Conservation (phyloP, 1,140 invertebrate species). For the Lepidurus apus region DNA sequence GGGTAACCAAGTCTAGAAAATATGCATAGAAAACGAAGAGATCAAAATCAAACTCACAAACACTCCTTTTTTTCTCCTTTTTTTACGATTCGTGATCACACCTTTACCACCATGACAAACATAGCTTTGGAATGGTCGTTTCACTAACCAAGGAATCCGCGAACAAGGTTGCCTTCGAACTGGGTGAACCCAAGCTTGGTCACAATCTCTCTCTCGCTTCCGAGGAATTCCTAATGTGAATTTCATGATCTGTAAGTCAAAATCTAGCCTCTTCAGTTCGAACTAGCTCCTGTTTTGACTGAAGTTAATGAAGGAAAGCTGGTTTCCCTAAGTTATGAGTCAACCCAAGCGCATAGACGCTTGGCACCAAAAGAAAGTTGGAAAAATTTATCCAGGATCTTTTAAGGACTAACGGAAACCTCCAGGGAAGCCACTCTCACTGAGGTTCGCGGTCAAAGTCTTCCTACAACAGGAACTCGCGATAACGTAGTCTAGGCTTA, state of each 20-base stretch:
- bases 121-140: background rate
- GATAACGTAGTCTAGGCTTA: background rate
- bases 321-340: background rate
- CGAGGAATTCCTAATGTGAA: background rate
- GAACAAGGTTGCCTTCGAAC: background rate
- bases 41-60: background rate
- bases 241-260: background rate
- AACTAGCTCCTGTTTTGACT: too few relatives aligned
- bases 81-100: background rate
- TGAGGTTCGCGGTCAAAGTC: background rate
- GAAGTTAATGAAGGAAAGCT: background rate
- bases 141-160: background rate
- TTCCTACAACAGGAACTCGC: background rate
- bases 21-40: background rate
- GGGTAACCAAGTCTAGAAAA: background rate
- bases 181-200: background rate
- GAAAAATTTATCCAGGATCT: background rate
- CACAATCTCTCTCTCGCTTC: background rate
- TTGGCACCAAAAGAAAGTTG: background rate
- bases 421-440: background rate
- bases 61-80: background rate
- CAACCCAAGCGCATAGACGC: background rate
- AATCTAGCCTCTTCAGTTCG: too few relatives aligned
- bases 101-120: background rate
- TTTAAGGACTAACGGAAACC: background rate